Percentiles rank a stretch among this genome's conserved stretches.
These are phyloP conservation scores for Keiferia lycopersicella DNA, from an alignment of 2,888 invertebrate species.

Conservation along the genomic window DNA sequence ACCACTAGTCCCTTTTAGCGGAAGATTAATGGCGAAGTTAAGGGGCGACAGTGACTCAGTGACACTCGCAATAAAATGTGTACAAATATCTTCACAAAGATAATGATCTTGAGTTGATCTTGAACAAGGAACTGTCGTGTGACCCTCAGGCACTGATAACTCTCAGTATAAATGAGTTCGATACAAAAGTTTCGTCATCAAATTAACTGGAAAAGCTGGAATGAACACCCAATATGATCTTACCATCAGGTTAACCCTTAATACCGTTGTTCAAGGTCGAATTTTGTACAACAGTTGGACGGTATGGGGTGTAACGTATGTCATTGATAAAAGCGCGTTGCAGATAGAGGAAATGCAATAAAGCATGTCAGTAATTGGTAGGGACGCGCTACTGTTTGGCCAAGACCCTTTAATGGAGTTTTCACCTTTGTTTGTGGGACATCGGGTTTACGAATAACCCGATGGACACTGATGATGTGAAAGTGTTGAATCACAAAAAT, in stretches of 20 bases:
- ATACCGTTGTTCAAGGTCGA: slow-evolving; percentile 23
- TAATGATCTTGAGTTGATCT: slow-evolving; percentile 46
- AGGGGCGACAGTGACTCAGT: slow-evolving; percentile 41
- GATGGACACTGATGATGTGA: no score
- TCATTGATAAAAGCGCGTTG: slow-evolving; percentile 27
- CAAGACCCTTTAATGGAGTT: slow-evolving; percentile 24
- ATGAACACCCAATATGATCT: neutral
- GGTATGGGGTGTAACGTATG: slow-evolving; percentile 21
- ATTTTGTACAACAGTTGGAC: slow-evolving; percentile 13
- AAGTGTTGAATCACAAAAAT: no score
- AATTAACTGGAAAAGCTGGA: slow-evolving; percentile 68
- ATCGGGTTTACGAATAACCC: no score
- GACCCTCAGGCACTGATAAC: slow-evolving; percentile 57
- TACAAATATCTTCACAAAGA: slow-evolving; percentile 48
- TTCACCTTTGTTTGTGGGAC: no score
- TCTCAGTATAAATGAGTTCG: slow-evolving; percentile 67
- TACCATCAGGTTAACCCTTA: slow-evolving; percentile 38
- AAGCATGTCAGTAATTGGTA: slow-evolving; percentile 66
- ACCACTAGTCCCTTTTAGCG: slow-evolving; percentile 64
- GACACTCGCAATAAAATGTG: slow-evolving; percentile 46
- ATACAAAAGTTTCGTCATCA: slow-evolving; percentile 75
- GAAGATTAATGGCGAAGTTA: slow-evolving; percentile 49
- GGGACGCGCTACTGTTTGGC: slow-evolving; percentile 56
- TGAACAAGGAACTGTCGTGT: neutral
- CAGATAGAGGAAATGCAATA: slow-evolving; percentile 7